These are phyloP conservation scores for Coregonus ussuriensis DNA, from an alignment of 2,797 vertebrate genomes.

Conservation along the genomic window DNA sequence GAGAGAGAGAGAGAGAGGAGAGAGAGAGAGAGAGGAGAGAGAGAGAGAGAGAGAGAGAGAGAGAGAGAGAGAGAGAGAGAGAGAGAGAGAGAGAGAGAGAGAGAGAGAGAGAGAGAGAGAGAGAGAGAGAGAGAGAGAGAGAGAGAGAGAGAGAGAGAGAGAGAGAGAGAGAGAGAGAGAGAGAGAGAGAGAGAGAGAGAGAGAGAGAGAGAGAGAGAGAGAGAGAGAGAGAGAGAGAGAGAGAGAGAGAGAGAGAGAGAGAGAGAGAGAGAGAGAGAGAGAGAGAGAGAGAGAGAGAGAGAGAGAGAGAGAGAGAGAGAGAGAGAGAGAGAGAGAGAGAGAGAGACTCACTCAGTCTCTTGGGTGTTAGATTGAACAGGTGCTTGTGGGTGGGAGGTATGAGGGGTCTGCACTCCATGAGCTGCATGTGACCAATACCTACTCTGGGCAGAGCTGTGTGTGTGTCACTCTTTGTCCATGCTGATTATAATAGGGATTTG, in stretches of 20 bases:
- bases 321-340: not conserved
- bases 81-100: no score
- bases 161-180: not conserved
- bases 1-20: not conserved
- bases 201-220: not conserved
- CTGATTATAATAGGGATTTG: not conserved
- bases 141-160: not conserved
- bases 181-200: not conserved
- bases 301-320: not conserved
- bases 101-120: no score
- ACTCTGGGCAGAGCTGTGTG: not conserved
- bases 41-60: not conserved
- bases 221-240: not conserved
- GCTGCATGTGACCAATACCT: not conserved
- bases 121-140: not conserved
- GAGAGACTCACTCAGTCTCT: not conserved
- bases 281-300: not conserved
- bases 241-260: no score
- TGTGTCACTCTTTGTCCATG: not conserved
- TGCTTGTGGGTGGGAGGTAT: slow-evolving; percentile 25
- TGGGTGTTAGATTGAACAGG: slow-evolving; percentile 48
- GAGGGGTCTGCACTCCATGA: not conserved
- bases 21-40: not conserved
- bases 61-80: not conserved
- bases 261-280: no score